phyloP scores from a whole-genome alignment of 1,140 invertebrate genomes.

The Lamellibrachia luymesi region DNA sequence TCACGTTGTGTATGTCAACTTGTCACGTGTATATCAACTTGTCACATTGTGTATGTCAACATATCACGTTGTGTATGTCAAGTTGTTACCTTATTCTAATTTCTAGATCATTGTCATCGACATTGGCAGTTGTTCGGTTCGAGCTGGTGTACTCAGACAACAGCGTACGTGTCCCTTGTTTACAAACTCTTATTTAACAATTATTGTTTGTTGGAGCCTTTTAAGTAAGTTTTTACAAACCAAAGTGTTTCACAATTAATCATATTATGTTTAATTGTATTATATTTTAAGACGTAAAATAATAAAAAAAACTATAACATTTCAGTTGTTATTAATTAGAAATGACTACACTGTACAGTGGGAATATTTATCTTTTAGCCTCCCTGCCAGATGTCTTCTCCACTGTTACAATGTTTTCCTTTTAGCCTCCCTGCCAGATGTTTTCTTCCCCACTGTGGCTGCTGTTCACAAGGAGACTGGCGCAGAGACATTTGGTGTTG shows the following conservation, averaged over 20 bases:
- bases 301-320: too few species aligned
- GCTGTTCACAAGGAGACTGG: conserved; percentile 57
- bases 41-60: too few species aligned
- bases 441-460: conserved; percentile 65
- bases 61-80: neutral
- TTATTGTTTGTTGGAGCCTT: neutral
- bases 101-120: conserved; percentile 63
- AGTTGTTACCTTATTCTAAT: neutral
- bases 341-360: neutral
- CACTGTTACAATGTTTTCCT: neutral
- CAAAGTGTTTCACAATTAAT: neutral
- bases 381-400: conserved; percentile 62
- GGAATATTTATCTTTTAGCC: conserved; percentile 42
- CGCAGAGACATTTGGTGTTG: conserved; percentile 58
- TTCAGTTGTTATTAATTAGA: neutral
- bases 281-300: too few species aligned
- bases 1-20: neutral
- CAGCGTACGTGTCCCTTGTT: conserved; percentile 52
- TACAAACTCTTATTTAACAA: neutral
- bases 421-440: conserved; percentile 61
- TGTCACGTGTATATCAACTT: too few species aligned
- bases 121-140: conserved; percentile 63
- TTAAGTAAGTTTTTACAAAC: neutral
- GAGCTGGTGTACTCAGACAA: conserved; percentile 64
- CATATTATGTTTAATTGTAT: too few species aligned